Percentiles rank a stretch among this genome's conserved stretches.
Conservation (phyloP, 2,797 vertebrate genomes). For the Sardinella longiceps region DNA sequence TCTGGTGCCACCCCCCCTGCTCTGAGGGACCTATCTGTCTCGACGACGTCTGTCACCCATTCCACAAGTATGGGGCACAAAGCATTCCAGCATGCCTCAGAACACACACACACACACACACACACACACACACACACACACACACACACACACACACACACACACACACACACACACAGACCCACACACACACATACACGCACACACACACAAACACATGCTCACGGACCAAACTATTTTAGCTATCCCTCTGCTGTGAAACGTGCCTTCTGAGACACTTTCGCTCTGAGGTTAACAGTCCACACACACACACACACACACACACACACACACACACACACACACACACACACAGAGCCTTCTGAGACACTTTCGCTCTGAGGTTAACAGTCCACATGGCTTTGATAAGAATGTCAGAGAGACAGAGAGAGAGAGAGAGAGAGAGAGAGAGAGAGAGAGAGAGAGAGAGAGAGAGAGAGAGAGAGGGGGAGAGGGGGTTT, state of each 20-base stretch:
- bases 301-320: too few species aligned
- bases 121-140: slow-evolving; percentile 6
- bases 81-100: slow-evolving; percentile 10
- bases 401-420: slow-evolving; percentile 10
- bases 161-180: too few species aligned
- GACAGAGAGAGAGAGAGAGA: background rate
- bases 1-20: background rate
- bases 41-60: slow-evolving; percentile 52
- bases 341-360: too few species aligned
- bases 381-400: slow-evolving; percentile 11
- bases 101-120: slow-evolving; percentile 3
- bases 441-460: background rate
- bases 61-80: background rate
- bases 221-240: background rate
- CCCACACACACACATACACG: too few species aligned
- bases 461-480: background rate
- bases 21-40: slow-evolving; percentile 47
- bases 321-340: too few species aligned
- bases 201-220: slow-evolving; percentile 13
- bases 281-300: slow-evolving; percentile 7
- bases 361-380: slow-evolving; percentile 21
- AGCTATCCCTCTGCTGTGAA: background rate
- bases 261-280: slow-evolving; percentile 14
- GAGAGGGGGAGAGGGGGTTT: slow-evolving; percentile 18
- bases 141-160: too few species aligned